Conservation (phyloP, 1,140 invertebrate genomes). For the Araneus ventricosus region DNA sequence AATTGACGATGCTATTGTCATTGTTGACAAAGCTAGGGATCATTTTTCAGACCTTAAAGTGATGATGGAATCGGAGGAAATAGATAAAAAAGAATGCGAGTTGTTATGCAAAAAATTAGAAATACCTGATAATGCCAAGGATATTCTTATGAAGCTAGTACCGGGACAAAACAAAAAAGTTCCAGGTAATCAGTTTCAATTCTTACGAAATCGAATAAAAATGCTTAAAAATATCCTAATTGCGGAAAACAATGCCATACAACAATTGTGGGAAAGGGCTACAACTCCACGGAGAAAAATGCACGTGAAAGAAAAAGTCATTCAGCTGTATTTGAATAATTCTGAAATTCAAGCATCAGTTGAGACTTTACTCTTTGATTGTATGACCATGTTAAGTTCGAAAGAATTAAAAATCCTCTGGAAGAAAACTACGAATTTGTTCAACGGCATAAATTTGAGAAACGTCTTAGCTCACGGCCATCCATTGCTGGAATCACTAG, state of each 20-base stretch:
- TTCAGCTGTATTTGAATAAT: constrained; percentile 2
- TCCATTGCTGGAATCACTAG: constrained; percentile 43
- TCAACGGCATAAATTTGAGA: constrained; percentile 54
- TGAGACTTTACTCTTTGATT: constrained; percentile 64
- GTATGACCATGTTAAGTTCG: constrained; percentile 29
- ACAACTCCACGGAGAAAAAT: background rate
- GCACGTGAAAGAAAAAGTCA: background rate
- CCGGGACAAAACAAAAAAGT: background rate
- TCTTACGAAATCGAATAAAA: constrained; percentile 22
- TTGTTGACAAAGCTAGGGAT: background rate
- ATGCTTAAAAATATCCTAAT: constrained; percentile 51
- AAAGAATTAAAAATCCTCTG: constrained; percentile 36
- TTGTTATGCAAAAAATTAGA: background rate
- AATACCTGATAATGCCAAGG: background rate
- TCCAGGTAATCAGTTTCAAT: background rate
- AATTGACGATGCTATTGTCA: background rate
- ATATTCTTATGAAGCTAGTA: background rate
- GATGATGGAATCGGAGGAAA: background rate
- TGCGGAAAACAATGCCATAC: background rate
- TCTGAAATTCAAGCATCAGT: constrained; percentile 31
- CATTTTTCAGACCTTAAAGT: background rate
- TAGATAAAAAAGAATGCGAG: background rate
- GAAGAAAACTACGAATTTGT: constrained; percentile 31
- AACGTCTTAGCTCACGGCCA: constrained; percentile 57
- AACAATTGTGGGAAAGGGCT: constrained; percentile 22